Conservation (phyloP, 1,140 invertebrate genomes). For the Drosophila quadrilineata region DNA sequence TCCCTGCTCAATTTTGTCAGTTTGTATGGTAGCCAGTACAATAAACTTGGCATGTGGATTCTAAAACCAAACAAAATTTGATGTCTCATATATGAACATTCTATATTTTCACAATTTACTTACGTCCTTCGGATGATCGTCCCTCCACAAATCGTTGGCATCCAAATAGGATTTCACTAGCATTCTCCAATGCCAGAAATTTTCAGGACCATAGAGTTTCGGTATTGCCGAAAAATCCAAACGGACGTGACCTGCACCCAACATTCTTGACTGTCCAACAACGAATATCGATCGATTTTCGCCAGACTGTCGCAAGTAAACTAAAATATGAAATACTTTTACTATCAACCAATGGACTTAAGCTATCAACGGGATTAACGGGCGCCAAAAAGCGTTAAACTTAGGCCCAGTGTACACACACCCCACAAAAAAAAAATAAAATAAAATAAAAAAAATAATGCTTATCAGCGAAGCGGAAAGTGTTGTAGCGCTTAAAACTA, state of each 20-base stretch:
- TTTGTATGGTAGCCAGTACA: constrained; percentile 42
- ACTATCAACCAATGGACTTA: too few relatives aligned
- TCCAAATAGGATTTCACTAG: constrained; percentile 49
- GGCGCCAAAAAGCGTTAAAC: constrained; percentile 14
- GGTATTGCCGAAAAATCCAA: constrained; percentile 59
- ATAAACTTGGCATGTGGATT: constrained; percentile 47
- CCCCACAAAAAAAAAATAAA: too few relatives aligned
- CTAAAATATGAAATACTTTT: constrained; percentile 15
- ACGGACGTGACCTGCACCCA: constrained; percentile 45
- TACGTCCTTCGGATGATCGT: constrained; percentile 57
- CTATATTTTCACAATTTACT: background rate
- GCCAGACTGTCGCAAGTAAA: background rate
- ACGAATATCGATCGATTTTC: constrained; percentile 9
- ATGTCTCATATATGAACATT: background rate
- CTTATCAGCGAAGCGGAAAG: constrained; percentile 52
- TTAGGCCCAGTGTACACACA: background rate
- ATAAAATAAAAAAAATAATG: too few relatives aligned
- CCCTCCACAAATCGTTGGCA: constrained; percentile 47
- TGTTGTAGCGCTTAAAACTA: constrained; percentile 18
- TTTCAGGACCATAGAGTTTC: constrained; percentile 44
- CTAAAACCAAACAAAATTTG: constrained; percentile 16
- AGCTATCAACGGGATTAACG: constrained; percentile 23
- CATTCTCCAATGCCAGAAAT: constrained; percentile 60
- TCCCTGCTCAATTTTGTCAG: constrained; percentile 51
- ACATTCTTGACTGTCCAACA: constrained; percentile 22